A percentile compares a stretch with the other conserved stretches of the same genome.
Evolutionary conservation across 2,888 invertebrate genomes (phyloP).

Genomic region (Caenorhabditis macrosperma): DNA sequence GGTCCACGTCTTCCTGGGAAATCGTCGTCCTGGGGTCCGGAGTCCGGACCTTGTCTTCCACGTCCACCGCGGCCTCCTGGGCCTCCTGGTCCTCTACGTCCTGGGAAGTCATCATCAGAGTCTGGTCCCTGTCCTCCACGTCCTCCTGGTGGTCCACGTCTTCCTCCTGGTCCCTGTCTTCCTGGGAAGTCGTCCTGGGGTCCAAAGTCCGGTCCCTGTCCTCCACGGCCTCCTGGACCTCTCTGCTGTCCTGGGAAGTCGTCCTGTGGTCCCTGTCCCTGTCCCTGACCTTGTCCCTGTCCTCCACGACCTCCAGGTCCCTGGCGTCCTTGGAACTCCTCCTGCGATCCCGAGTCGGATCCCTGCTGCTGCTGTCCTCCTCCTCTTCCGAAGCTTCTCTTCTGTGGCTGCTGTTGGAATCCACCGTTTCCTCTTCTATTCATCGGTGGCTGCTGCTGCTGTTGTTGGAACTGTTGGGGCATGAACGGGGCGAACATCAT

Average conservation of each 20-base stretch:
- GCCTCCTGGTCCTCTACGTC: constrained; percentile 12
- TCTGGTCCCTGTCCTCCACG: constrained; percentile 8
- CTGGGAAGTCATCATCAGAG: constrained; percentile 16
- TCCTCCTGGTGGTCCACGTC: neutral
- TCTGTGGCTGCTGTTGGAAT: neutral
- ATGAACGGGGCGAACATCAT: constrained; percentile 1
- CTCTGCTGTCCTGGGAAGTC: neutral
- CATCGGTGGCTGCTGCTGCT: neutral
- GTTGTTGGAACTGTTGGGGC: neutral
- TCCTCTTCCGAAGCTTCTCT: neutral
- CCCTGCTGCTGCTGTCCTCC: constrained; percentile 1
- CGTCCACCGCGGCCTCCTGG: too few relatives aligned
- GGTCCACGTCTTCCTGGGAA: neutral
- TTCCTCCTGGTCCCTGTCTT: constrained; percentile 10
- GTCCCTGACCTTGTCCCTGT: neutral
- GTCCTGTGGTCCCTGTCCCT: constrained; percentile 4
- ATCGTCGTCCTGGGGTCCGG: too few relatives aligned
- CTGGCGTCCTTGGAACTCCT: constrained; percentile 14
- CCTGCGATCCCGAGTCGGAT: neutral
- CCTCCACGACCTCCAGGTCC: constrained; percentile 21
- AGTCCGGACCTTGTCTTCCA: neutral
- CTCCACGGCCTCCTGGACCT: constrained; percentile 10
- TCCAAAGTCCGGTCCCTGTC: constrained; percentile 1
- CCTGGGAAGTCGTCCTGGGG: constrained; percentile 17
- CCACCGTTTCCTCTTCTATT: constrained; percentile 3